These are phyloP conservation scores for Portunus trituberculatus DNA, from an alignment of 1,140 invertebrate genomes.

Conservation along the genomic window DNA sequence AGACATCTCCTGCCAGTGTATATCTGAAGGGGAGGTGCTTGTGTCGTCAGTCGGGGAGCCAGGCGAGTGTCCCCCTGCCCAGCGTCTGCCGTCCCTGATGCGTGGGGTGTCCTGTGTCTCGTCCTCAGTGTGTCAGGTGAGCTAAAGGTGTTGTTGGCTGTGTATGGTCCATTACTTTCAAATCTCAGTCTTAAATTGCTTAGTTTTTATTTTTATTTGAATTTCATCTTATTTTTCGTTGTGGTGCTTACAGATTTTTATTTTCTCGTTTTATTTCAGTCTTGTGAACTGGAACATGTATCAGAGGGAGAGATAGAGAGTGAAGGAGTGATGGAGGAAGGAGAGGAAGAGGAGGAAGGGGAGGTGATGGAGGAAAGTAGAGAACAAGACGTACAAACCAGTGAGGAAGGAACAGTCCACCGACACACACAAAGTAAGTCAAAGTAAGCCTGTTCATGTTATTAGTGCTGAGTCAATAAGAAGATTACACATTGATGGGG, in stretches of 20 bases:
- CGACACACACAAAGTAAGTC: neutral
- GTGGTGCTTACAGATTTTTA: neutral
- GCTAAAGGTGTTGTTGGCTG: neutral
- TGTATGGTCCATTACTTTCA: neutral
- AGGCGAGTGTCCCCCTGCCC: neutral
- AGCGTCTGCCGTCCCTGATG: neutral
- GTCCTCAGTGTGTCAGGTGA: neutral
- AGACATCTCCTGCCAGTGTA: neutral
- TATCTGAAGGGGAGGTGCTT: neutral
- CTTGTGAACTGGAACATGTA: neutral
- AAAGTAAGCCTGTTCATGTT: no score
- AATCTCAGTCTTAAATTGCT: no score
- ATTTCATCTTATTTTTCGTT: neutral
- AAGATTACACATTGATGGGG: no score
- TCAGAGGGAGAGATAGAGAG: neutral
- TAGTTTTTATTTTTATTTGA: no score
- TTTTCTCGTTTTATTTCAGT: neutral
- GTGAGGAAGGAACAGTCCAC: neutral
- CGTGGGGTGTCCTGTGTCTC: neutral
- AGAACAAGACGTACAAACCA: neutral
- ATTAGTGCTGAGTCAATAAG: no score
- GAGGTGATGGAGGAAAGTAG: neutral
- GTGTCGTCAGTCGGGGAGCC: neutral
- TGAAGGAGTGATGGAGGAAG: neutral
- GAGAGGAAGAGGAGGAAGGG: neutral